phyloP scores from a whole-genome alignment of 2,113 vertebrate genomes.

The Illadopsis cleaveri region DNA sequence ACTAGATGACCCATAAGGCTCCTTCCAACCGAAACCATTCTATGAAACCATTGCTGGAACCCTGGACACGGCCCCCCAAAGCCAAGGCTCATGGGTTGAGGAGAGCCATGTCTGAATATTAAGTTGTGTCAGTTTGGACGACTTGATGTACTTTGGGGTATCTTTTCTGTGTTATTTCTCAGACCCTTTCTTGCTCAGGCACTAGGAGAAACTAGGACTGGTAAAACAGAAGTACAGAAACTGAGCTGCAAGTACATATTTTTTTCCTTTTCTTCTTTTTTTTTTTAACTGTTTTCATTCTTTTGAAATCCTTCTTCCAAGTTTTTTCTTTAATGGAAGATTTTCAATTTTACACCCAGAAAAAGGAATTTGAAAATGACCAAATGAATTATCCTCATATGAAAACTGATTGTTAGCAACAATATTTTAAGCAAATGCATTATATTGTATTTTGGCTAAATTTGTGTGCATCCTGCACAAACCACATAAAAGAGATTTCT shows the following conservation, averaged over 20 bases:
- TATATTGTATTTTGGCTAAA: background rate
- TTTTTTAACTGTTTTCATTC: background rate
- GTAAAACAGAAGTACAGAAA: background rate
- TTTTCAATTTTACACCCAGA: background rate
- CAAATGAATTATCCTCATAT: background rate
- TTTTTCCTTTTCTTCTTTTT: background rate
- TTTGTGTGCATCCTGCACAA: background rate
- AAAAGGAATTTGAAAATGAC: background rate
- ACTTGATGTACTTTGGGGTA: background rate
- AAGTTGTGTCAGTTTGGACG: background rate
- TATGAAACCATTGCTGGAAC: background rate
- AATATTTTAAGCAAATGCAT: background rate
- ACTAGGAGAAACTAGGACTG: background rate
- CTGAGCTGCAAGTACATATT: background rate
- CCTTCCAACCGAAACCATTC: background rate
- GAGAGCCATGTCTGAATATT: background rate
- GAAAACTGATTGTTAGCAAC: background rate
- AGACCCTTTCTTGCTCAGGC: background rate
- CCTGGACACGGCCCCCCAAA: fast-evolving
- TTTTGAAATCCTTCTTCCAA: background rate
- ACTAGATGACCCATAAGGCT: background rate
- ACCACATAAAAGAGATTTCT: background rate
- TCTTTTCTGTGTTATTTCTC: background rate
- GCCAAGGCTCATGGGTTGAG: fast-evolving
- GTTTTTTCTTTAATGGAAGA: background rate